These are phyloP conservation scores for Pogonognathellus flavescens DNA, from an alignment of 1,140 invertebrate genomes.

Conservation along the genomic window DNA sequence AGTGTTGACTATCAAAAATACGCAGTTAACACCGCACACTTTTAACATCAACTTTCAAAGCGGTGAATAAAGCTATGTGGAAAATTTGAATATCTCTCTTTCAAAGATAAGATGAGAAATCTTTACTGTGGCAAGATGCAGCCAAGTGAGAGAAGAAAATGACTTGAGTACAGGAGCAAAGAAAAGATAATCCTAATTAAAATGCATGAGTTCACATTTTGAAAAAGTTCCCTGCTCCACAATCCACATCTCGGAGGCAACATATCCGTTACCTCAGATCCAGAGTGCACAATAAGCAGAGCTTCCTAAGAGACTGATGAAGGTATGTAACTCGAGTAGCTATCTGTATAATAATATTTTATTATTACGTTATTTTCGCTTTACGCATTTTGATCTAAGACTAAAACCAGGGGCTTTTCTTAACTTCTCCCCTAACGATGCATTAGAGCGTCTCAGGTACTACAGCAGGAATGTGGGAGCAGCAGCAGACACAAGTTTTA, in stretches of 20 bases:
- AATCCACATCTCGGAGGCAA: neutral
- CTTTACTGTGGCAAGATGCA: neutral
- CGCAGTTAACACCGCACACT: no score
- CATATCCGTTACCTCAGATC: neutral
- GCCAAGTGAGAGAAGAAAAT: conserved; percentile 5
- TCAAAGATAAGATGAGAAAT: neutral
- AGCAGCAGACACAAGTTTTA: no score
- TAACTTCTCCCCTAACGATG: no score
- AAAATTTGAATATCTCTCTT: no score
- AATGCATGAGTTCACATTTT: conserved; percentile 60
- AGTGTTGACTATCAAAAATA: no score
- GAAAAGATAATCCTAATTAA: conserved; percentile 58
- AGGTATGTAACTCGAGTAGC: neutral
- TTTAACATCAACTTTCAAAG: no score
- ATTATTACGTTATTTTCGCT: conserved; percentile 34
- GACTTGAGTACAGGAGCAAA: neutral
- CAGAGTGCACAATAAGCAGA: neutral
- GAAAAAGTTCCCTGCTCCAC: neutral
- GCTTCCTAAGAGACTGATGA: no score
- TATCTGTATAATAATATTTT: conserved; percentile 51
- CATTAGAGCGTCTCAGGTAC: no score
- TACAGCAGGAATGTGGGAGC: no score
- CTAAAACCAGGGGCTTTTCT: neutral
- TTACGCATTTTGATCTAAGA: conserved; percentile 30
- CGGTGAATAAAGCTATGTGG: no score